Evolutionary conservation across 1,140 invertebrate genomes (phyloP).

Genomic region (Hetaerina americana): DNA sequence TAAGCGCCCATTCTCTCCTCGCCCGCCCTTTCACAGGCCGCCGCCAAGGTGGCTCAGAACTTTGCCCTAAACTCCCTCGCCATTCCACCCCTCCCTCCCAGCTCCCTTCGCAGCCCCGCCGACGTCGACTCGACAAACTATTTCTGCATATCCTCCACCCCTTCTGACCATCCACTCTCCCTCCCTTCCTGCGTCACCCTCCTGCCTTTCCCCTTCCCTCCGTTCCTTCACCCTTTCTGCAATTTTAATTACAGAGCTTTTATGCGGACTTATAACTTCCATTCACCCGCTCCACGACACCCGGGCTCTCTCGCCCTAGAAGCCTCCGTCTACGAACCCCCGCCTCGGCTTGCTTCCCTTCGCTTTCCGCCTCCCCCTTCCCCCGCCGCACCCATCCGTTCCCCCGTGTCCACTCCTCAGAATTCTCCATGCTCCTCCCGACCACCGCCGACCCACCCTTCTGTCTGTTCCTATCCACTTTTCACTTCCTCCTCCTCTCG

Average conservation of each 20-base stretch:
- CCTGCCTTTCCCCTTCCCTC: not conserved
- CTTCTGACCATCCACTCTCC: no score
- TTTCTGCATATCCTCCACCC: no score
- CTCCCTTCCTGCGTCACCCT: not conserved
- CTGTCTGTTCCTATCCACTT: not conserved
- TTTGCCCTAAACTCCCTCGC: not conserved
- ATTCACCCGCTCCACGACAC: no score
- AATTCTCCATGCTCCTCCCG: not conserved
- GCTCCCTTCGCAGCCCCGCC: no score
- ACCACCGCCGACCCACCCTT: no score
- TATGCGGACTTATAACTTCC: not conserved
- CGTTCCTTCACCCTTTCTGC: not conserved
- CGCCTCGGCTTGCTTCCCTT: no score
- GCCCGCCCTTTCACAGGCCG: not conserved
- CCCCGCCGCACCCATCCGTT: not conserved
- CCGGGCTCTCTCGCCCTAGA: no score
- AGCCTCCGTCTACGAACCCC: no score
- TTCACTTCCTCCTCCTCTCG: not conserved
- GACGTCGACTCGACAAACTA: no score
- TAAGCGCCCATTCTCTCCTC: not conserved
- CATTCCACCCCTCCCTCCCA: not conserved
- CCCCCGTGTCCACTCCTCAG: not conserved
- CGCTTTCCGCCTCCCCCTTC: not conserved
- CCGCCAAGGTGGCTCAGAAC: no score
- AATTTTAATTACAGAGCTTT: constrained; percentile 11